These are phyloP conservation scores for Phyllotis vaccarum DNA, from an alignment of 2,797 vertebrate genomes.

Conservation along the genomic window DNA sequence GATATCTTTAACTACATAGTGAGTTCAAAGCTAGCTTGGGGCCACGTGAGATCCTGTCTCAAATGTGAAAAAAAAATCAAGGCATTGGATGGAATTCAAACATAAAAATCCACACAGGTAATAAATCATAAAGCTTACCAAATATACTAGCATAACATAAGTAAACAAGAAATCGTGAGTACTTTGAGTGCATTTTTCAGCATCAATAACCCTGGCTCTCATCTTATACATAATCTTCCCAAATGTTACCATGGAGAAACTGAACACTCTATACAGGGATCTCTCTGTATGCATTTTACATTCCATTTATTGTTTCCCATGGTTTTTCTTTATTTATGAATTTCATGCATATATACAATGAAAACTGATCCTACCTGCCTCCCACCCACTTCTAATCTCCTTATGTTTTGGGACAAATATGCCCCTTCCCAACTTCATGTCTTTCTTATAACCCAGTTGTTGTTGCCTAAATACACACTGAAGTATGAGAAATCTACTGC, in stretches of 20 bases:
- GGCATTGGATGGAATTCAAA: slow-evolving; percentile 42
- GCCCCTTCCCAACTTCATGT: background rate
- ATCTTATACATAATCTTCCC: background rate
- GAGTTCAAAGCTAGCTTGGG: background rate
- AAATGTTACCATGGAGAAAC: background rate
- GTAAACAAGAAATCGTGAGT: background rate
- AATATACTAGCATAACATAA: background rate
- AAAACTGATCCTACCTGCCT: background rate
- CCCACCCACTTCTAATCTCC: background rate
- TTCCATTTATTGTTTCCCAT: background rate
- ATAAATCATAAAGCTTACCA: slow-evolving; percentile 27
- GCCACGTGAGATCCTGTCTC: background rate
- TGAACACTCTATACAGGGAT: background rate
- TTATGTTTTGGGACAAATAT: background rate
- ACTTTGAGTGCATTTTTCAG: background rate
- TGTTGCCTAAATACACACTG: background rate
- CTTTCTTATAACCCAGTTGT: background rate
- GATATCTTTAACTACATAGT: background rate
- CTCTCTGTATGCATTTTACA: background rate
- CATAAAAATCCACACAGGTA: background rate
- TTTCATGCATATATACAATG: background rate
- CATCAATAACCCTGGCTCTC: background rate
- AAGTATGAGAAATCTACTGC: background rate
- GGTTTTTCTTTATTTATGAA: background rate
- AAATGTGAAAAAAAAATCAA: background rate